Conservation (phyloP, 2,888 invertebrate genomes). For the Polyploca ridens region DNA sequence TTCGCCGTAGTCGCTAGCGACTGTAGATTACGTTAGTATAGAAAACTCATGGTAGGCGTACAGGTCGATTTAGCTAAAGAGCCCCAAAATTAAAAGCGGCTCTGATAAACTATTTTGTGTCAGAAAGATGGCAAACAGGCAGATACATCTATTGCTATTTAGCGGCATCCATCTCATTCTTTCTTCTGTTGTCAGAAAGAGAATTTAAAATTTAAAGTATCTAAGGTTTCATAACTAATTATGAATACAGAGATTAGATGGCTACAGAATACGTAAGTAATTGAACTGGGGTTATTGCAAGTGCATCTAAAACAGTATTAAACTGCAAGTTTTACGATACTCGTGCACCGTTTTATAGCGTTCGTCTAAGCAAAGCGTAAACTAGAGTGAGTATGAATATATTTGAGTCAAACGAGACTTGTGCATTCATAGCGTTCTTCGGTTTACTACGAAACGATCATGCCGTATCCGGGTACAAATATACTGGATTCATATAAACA, state of each 20-base stretch:
- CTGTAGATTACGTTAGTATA: no score
- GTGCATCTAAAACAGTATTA: conserved; percentile 1
- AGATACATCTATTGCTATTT: no score
- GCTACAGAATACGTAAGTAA: not conserved
- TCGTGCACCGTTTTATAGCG: not conserved
- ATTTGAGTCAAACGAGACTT: not conserved
- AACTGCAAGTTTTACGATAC: conserved; percentile 4
- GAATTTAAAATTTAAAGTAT: not conserved
- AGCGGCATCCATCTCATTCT: no score
- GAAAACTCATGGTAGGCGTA: no score
- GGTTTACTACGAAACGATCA: conserved; percentile 1
- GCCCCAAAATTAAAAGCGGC: no score
- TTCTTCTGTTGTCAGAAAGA: not conserved
- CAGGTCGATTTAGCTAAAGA: no score
- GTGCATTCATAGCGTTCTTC: not conserved
- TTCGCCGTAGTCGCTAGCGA: no score
- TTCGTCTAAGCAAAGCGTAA: not conserved
- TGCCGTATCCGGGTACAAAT: not conserved
- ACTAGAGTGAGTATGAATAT: not conserved
- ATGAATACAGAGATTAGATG: no score
- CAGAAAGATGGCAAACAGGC: no score
- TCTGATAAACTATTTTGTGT: no score
- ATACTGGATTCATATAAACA: not conserved
- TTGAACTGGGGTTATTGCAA: not conserved
- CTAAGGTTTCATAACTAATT: no score